Percentiles rank a stretch among this genome's conserved stretches.
These are phyloP conservation scores for Drosophila parvula DNA, from an alignment of 1,140 invertebrate genomes.

Conservation along the genomic window DNA sequence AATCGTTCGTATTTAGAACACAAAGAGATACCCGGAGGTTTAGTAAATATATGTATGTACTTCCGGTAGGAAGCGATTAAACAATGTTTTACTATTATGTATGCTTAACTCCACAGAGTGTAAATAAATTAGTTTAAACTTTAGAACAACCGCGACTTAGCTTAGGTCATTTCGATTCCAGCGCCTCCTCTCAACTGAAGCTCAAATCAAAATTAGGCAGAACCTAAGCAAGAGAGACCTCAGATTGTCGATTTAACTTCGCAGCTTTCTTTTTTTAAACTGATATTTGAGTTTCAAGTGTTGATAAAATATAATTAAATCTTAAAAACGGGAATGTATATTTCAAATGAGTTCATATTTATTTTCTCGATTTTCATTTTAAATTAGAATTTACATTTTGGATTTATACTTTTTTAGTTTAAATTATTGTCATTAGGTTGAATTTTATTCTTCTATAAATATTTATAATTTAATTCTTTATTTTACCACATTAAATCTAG, in stretches of 20 bases:
- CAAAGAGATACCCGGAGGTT: conserved; percentile 13
- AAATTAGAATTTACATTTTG: no score
- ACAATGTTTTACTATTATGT: conserved; percentile 24
- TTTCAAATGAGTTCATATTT: no score
- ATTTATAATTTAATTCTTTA: no score
- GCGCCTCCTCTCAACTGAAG: conserved; percentile 26
- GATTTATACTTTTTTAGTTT: no score
- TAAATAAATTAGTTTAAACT: conserved; percentile 14
- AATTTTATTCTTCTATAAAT: neutral
- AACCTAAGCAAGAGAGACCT: neutral
- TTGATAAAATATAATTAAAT: neutral
- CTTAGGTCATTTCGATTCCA: conserved; percentile 13
- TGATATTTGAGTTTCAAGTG: conserved; percentile 5
- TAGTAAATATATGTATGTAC: conserved; percentile 4
- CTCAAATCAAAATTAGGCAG: neutral
- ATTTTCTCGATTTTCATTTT: no score
- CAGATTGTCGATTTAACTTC: neutral
- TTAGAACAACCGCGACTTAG: neutral
- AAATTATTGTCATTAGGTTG: no score
- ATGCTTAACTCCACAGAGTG: conserved; percentile 3
- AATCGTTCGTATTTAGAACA: conserved; percentile 20
- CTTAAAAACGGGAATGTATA: neutral
- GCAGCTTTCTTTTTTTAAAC: neutral
- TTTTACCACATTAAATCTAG: no score
- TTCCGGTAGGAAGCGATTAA: conserved; percentile 29